Evolutionary conservation across 2,797 vertebrate genomes (phyloP).

Genomic region (Florisuga fusca): DNA sequence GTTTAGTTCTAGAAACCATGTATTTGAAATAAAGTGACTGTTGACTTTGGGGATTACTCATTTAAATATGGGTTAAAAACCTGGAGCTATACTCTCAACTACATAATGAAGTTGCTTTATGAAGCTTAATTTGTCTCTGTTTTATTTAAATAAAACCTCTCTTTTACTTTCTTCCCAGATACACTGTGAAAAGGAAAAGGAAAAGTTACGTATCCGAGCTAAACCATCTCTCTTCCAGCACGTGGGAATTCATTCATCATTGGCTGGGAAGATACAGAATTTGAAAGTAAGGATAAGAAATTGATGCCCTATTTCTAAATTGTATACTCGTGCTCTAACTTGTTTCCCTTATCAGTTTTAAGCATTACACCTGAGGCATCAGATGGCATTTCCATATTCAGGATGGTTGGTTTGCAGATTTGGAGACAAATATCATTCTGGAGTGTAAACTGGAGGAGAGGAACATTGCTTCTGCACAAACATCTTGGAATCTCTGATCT

Average conservation of each 20-base stretch:
- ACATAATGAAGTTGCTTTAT: not conserved
- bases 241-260: slow-evolving; percentile 86
- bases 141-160: not conserved
- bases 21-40: not conserved
- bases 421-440: not conserved
- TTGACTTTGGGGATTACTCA: not conserved
- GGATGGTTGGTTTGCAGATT: not conserved
- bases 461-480: not conserved
- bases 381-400: not conserved
- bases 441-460: not conserved
- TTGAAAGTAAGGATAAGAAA: slow-evolving; percentile 82
- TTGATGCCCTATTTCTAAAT: not conserved
- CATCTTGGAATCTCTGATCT: not conserved
- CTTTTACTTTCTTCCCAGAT: slow-evolving; percentile 55
- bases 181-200: slow-evolving; percentile 83
- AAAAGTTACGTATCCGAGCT: slow-evolving; percentile 75
- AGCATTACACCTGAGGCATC: not conserved
- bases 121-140: not conserved
- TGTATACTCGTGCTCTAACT: not conserved
- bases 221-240: slow-evolving; percentile 93
- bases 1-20: not conserved
- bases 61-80: not conserved
- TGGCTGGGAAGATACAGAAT: slow-evolving; percentile 84
- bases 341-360: not conserved
- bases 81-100: not conserved